Conservation (phyloP, 2,888 invertebrate species). For the Cryptops parisi region DNA sequence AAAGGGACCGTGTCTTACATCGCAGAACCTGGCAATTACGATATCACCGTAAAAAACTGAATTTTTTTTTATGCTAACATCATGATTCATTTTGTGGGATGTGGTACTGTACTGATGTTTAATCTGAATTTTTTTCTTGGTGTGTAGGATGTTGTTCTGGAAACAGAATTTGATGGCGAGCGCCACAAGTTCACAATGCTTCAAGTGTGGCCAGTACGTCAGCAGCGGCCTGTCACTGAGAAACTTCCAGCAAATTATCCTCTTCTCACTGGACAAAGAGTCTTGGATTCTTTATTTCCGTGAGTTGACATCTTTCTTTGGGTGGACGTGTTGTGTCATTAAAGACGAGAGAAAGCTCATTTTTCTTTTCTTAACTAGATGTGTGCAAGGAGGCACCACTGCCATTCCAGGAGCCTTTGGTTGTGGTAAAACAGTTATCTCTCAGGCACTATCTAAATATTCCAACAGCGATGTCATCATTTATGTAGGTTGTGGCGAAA, state of each 20-base stretch:
- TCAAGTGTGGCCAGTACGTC: conserved; percentile 99
- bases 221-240: conserved; percentile 90
- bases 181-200: conserved; percentile 84
- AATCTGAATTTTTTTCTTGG: neutral
- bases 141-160: conserved; percentile 76
- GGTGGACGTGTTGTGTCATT: too few species aligned
- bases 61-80: neutral
- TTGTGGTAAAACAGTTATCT: conserved; percentile 99
- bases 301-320: conserved; percentile 37
- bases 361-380: conserved; percentile 39
- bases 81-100: neutral
- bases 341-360: neutral
- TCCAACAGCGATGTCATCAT: conserved; percentile 99
- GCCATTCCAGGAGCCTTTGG: conserved; percentile 99
- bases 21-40: conserved; percentile 86
- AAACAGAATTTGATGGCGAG: conserved; percentile 97
- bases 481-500: conserved; percentile 99
- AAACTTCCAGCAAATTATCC: conserved; percentile 98
- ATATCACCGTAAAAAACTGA: conserved; percentile 52
- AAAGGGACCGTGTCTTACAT: conserved; percentile 94
- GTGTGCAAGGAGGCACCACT: conserved; percentile 96
- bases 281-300: conserved; percentile 96
- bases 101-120: too few species aligned
- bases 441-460: conserved; percentile 97
- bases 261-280: conserved; percentile 92